Conservation (phyloP, 2,888 invertebrate genomes). For the Conchocele bisecta region DNA sequence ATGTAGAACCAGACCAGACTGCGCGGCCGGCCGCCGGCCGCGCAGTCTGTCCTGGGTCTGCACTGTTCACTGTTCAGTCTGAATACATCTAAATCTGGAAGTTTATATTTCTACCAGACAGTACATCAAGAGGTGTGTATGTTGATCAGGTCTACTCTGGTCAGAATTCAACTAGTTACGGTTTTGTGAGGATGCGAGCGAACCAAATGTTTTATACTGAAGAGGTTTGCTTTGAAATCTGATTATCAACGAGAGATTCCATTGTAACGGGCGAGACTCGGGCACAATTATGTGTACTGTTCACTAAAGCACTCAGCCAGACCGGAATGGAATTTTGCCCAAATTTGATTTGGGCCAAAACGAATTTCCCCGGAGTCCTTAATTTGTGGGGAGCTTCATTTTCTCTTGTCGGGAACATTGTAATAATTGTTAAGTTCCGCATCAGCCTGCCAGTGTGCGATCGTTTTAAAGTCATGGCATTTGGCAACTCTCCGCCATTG, state of each 20-base stretch:
- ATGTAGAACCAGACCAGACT: too few species aligned
- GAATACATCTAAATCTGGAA: too few species aligned
- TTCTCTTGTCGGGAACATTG: conserved; percentile 37
- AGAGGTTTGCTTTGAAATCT: conserved; percentile 39
- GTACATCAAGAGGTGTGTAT: too few species aligned
- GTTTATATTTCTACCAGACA: too few species aligned
- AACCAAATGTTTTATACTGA: conserved; percentile 15
- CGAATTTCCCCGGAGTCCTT: conserved; percentile 65
- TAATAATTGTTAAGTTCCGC: conserved; percentile 48
- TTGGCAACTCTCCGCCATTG: conserved; percentile 30
- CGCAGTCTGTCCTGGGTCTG: too few species aligned
- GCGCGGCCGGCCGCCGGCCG: too few species aligned
- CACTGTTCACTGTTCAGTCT: too few species aligned
- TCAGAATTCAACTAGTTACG: too few species aligned
- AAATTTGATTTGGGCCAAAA: conserved; percentile 67
- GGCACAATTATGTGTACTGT: too few species aligned
- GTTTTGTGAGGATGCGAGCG: too few species aligned
- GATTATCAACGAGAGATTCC: conserved; percentile 35
- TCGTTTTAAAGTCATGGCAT: too few species aligned
- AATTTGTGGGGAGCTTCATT: conserved; percentile 58
- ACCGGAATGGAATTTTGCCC: conserved; percentile 60
- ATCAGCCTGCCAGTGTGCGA: conserved; percentile 14
- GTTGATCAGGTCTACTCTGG: too few species aligned
- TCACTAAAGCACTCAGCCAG: conserved; percentile 43
- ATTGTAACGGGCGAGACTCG: conserved; percentile 21